Evolutionary conservation across 35 echinoderm and acorn worm species (phyloP).

Genomic region (Heliocidaris tuberculata): DNA sequence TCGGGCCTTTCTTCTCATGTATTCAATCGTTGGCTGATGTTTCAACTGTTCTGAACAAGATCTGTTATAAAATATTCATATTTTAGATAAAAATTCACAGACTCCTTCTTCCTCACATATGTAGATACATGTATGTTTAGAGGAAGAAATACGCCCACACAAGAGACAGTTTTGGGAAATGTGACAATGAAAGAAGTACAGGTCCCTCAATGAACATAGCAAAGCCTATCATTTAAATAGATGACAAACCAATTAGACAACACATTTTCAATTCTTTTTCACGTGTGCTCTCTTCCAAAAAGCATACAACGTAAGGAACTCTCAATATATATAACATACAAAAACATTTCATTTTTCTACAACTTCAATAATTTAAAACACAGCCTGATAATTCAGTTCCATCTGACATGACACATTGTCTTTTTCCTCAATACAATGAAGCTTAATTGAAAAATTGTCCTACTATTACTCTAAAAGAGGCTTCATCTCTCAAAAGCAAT

Average conservation of each 20-base stretch:
- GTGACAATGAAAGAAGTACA: too few species aligned
- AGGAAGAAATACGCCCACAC: neutral
- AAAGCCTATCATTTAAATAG: neutral
- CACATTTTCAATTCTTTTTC: neutral
- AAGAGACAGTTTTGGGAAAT: too few species aligned
- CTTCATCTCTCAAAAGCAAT: neutral
- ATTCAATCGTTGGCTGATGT: too few species aligned
- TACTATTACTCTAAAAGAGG: neutral
- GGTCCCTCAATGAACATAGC: neutral
- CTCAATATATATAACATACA: neutral
- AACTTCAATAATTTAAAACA: conserved; percentile 20
- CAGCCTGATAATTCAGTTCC: neutral
- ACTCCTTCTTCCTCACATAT: neutral
- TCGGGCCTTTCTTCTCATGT: too few species aligned
- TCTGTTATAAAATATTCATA: neutral
- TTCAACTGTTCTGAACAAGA: neutral
- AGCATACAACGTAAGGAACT: neutral
- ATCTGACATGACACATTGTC: neutral
- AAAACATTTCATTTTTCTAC: neutral
- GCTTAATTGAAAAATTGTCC: neutral
- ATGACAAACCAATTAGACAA: neutral
- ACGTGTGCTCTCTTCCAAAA: neutral
- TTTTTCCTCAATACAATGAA: neutral
- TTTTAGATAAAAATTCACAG: neutral
- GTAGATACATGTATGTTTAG: neutral